Evolutionary conservation across 2,888 invertebrate species (phyloP), one percentile per base, ranked within the genome.

Genomic region (Stramonita haemastoma): DNA sequence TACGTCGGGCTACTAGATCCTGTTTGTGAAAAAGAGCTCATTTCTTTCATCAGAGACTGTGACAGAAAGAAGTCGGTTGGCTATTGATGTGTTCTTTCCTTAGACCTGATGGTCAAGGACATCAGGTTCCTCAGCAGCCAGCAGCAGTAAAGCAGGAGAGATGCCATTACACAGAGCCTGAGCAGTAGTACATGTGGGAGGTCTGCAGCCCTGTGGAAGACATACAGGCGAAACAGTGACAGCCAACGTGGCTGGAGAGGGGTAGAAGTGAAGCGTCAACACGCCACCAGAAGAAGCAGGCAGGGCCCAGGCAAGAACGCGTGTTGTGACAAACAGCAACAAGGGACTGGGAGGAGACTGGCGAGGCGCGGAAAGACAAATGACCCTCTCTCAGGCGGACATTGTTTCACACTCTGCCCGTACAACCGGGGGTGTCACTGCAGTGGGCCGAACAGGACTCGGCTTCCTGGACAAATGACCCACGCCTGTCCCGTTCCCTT

Each of bases 401-500:
- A 86, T 29, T 86, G 70, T 66, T 86, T 86, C 66, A 86, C 86
- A 86, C 86, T 86, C 36, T 86, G 57, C 22, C 66, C 86, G 26
- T 66, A 66, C 34, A 86, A 70, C 86, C 86, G 34, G 66, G 13
- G 29, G 26, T 70, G 86, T 86, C 86, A 70, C 22, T 34, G 34
- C 70, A 26, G 86, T 70, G 70, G 6, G 73, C n/a, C 26, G n/a
- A n/a, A 73, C 73, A n/a, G 2, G 46, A 46, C 46, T 73, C 73
- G 26, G 29, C n/a, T 73, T 13, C 73, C n/a, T 70, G 66, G 36
- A 86, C 86, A 86, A 86, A 86, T 86, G 66, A 86, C 46, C 29
- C 15, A 34, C 79, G 2, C 79, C 34, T 32, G 2, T 32, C 79
- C 22, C 34, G 15, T n/a, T 56, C 56, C 46, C 46, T 8, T 46